phyloP scores from a whole-genome alignment of 2,113 vertebrate species.

The Aldabrachelys gigantea region DNA sequence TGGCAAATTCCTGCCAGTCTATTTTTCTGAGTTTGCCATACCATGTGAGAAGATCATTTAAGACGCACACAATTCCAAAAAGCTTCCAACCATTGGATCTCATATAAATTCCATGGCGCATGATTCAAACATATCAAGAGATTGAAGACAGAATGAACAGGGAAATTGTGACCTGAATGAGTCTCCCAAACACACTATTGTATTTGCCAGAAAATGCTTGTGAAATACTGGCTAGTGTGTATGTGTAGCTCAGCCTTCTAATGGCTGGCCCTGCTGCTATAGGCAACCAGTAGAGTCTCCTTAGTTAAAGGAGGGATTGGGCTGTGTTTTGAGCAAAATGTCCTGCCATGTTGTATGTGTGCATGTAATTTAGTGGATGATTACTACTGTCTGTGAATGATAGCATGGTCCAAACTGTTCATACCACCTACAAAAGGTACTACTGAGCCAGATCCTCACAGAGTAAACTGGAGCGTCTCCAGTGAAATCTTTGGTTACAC shows the following conservation, averaged over 20 bases:
- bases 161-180: not conserved
- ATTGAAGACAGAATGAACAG: not conserved
- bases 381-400: not conserved
- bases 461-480: not conserved
- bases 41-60: not conserved
- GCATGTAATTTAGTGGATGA: not conserved
- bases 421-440: not conserved
- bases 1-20: not conserved
- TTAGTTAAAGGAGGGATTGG: not conserved
- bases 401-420: not conserved
- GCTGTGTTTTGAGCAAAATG: not conserved
- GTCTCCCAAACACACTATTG: not conserved
- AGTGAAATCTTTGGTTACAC: not conserved
- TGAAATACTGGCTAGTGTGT: not conserved
- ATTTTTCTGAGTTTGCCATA: not conserved
- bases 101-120: not conserved
- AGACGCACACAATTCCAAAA: not conserved
- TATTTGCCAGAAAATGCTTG: not conserved
- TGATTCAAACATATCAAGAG: constrained; percentile 1
- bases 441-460: not conserved
- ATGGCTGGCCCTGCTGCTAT: not conserved
- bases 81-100: constrained; percentile 10
- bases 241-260: not conserved
- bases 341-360: not conserved
- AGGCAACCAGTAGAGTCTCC: not conserved